phyloP scores from a whole-genome alignment of 2,888 invertebrate genomes.

The Agapostemon virescens region DNA sequence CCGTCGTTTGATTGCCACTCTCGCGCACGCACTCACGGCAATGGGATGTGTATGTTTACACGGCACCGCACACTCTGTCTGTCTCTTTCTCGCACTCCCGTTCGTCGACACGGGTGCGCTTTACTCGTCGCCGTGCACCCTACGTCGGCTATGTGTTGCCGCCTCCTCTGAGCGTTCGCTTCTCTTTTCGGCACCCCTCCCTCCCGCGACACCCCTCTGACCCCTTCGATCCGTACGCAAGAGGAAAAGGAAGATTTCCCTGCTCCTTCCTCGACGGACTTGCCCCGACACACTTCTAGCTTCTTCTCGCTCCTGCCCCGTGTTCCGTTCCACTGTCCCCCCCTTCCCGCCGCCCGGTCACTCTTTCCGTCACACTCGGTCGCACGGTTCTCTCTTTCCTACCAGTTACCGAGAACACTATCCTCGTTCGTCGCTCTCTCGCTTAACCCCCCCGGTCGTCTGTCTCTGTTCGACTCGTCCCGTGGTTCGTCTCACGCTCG shows the following conservation, averaged over 20 bases:
- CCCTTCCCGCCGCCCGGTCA: not conserved
- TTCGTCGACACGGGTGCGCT: slow-evolving; percentile 35
- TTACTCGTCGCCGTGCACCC: slow-evolving; percentile 43
- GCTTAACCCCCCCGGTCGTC: not conserved
- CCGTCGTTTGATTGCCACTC: slow-evolving; percentile 58
- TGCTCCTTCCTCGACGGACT: slow-evolving; percentile 40
- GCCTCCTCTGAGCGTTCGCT: slow-evolving; percentile 19
- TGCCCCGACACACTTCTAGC: slow-evolving; percentile 54
- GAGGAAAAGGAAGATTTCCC: slow-evolving; percentile 54
- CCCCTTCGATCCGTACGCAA: slow-evolving; percentile 47
- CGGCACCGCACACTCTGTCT: slow-evolving; percentile 56
- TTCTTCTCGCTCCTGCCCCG: slow-evolving; percentile 28
- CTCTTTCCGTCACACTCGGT: slow-evolving; percentile 8
- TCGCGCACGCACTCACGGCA: slow-evolving; percentile 53
- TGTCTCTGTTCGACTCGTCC: slow-evolving; percentile 25
- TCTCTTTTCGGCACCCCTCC: slow-evolving; percentile 49
- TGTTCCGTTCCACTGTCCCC: not conserved
- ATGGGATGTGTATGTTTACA: slow-evolving; percentile 62
- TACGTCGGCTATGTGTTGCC: slow-evolving; percentile 19
- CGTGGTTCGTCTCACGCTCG: slow-evolving; percentile 15
- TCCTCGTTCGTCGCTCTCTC: slow-evolving; percentile 19
- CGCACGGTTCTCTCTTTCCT: slow-evolving; percentile 17
- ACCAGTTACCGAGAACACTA: not conserved
- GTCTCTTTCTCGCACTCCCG: slow-evolving; percentile 43
- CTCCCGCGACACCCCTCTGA: slow-evolving; percentile 43